Evolutionary conservation across 2,888 invertebrate species (phyloP), one percentile per base, ranked within the genome.

Genomic region (Germaria angustata): DNA sequence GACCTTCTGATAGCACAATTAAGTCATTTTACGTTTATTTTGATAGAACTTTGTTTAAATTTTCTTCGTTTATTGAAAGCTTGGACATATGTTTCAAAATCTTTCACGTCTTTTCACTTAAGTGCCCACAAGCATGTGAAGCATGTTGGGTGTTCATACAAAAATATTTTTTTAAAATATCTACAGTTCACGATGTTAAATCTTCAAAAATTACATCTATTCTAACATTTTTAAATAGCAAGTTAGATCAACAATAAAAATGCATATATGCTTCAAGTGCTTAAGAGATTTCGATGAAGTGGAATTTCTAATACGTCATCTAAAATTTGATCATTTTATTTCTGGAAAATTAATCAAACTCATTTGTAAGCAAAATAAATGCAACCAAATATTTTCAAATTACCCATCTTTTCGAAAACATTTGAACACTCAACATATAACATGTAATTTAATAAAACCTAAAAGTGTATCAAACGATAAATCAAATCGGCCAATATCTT

Each of bases 21-120:
- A 80, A 44, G 66, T 20, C 24, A 28, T 84, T 81, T 80, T 80
- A 59, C 34, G 53, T 85, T 13, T 83, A 83, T 72, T 84, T 85
- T 51, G 71, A 85, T 57, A 77, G 66, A 71, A 80, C 22, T n/a
- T 17, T 84, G 5, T 80, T 73, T 46, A 69, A 80, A 61, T 68
- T 72, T 32, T 49, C 20, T n/a, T 75, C 76, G 6, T 59, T 80
- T 39, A 55, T 76, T 28, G 69, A 76, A 65, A 63, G 69, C 20
- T 69, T 80, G 32, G 75, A 65, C 36, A 49, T 49, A 36, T 76
- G 76, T 55, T 80, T 76, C 34, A 69, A 76, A 76, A 76, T 65
- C 34, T 55, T 63, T 44, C 44, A 63, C 5, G 44, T 63, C 8
- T 63, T 63, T 44, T 28, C 24, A 17, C 44, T 63, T 28, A 53